These are phyloP conservation scores for Diarsia mendica DNA, from an alignment of 2,888 invertebrate species.

Conservation along the genomic window DNA sequence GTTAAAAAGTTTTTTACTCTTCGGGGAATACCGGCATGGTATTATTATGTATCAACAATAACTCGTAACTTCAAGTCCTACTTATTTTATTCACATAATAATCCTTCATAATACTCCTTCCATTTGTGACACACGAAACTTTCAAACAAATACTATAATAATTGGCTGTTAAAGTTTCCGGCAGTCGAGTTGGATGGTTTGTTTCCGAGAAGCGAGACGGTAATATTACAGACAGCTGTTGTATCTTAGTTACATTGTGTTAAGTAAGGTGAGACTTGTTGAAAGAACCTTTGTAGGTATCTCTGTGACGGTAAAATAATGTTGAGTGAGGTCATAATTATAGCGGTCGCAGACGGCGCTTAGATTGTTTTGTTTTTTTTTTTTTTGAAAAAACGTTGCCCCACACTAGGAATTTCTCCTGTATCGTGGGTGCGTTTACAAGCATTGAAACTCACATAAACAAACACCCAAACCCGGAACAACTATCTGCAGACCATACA, in stretches of 20 bases:
- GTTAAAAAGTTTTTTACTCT: too few relatives aligned
- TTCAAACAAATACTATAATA: slow-evolving; percentile 36
- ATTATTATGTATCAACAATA: not conserved
- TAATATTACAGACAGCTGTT: not conserved
- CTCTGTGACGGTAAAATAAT: not conserved
- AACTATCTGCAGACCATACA: too few relatives aligned
- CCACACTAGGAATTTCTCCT: too few relatives aligned
- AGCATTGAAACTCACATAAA: too few relatives aligned
- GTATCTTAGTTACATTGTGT: not conserved
- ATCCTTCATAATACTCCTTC: slow-evolving; percentile 6
- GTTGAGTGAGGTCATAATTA: not conserved
- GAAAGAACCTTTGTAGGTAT: slow-evolving; percentile 1
- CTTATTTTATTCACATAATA: not conserved
- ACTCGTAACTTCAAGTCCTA: not conserved
- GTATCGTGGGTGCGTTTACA: too few relatives aligned
- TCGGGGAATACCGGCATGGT: too few relatives aligned
- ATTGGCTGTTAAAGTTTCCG: slow-evolving; percentile 36
- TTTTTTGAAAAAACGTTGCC: too few relatives aligned
- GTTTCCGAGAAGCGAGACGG: slow-evolving; percentile 12
- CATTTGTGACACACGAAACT: slow-evolving; percentile 34
- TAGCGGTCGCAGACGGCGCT: too few relatives aligned
- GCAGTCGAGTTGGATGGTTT: slow-evolving; percentile 25
- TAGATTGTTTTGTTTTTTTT: too few relatives aligned
- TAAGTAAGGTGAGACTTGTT: slow-evolving; percentile 18
- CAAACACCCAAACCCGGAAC: too few relatives aligned